phyloP scores from a whole-genome alignment of 2,113 vertebrate species.

The Cyphomyrus plagiostoma region DNA sequence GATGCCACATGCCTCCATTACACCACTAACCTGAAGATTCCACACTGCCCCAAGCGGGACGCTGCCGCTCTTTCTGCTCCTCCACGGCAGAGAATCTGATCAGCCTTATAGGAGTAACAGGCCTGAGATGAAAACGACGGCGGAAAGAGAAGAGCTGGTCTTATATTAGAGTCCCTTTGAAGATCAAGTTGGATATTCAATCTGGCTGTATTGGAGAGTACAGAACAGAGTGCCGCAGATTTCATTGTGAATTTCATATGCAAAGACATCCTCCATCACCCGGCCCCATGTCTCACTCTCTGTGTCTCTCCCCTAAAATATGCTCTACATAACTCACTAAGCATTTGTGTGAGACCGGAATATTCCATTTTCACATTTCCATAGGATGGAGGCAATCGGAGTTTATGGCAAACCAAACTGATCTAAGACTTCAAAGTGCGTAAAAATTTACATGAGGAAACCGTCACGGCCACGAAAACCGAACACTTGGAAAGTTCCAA shows the following conservation, averaged over 20 bases:
- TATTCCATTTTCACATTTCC: not conserved
- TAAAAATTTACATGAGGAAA: not conserved
- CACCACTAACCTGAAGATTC: not conserved
- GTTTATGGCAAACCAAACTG: not conserved
- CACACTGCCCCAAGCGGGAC: not conserved
- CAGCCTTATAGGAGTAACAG: not conserved
- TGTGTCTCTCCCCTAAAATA: not conserved
- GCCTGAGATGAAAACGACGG: not conserved
- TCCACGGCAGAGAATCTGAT: constrained; percentile 5
- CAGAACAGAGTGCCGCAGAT: not conserved
- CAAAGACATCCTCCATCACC: not conserved
- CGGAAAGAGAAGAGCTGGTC: not conserved
- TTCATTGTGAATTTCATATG: not conserved
- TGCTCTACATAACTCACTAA: not conserved
- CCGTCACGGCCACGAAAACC: not conserved
- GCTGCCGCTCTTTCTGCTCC: not conserved
- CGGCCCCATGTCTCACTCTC: not conserved
- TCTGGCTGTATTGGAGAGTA: not conserved
- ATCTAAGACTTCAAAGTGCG: not conserved
- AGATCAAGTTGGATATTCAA: not conserved
- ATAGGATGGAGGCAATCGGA: not conserved
- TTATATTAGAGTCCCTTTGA: constrained; percentile 15
- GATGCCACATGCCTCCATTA: not conserved
- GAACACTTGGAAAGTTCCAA: not conserved
- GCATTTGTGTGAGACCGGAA: not conserved